phyloP scores from a whole-genome alignment of 1,140 invertebrate species.

The Aphidius ervi region DNA sequence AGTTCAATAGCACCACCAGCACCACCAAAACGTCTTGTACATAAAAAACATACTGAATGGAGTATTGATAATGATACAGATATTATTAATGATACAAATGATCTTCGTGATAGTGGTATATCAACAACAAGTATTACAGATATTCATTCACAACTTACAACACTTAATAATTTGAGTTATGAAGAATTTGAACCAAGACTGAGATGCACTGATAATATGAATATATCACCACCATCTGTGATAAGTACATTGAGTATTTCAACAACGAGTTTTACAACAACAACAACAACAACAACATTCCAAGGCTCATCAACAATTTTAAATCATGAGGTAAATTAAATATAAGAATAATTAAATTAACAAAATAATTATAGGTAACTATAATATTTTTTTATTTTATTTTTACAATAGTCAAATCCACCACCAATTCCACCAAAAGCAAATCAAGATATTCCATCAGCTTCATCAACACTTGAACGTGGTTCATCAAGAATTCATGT shows the following conservation, averaged over 20 bases:
- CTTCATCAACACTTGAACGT: conserved; percentile 45
- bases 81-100: conserved; percentile 44
- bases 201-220: conserved; percentile 49
- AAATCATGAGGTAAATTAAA: conserved; percentile 39
- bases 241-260: conserved; percentile 44
- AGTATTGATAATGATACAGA: conserved; percentile 43
- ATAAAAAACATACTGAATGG: conserved; percentile 53
- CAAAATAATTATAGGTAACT: not conserved
- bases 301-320: conserved; percentile 49
- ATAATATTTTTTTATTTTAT: conserved; percentile 19
- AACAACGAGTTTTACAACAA: conserved; percentile 37
- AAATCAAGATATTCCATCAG: conserved; percentile 46
- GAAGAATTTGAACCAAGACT: conserved; percentile 56
- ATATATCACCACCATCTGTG: conserved; percentile 50
- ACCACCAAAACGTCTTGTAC: conserved; percentile 57
- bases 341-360: too few species aligned
- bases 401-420: conserved; percentile 46
- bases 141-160: conserved; percentile 52
- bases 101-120: conserved; percentile 56
- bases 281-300: conserved; percentile 36
- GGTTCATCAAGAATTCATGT: conserved; percentile 35
- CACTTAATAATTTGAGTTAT: conserved; percentile 57
- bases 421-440: conserved; percentile 59
- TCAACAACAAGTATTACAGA: conserved; percentile 53
- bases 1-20: conserved; percentile 52